These are phyloP conservation scores for Eupithecia pulchellata DNA, from an alignment of 2,888 invertebrate species.

Conservation along the genomic window DNA sequence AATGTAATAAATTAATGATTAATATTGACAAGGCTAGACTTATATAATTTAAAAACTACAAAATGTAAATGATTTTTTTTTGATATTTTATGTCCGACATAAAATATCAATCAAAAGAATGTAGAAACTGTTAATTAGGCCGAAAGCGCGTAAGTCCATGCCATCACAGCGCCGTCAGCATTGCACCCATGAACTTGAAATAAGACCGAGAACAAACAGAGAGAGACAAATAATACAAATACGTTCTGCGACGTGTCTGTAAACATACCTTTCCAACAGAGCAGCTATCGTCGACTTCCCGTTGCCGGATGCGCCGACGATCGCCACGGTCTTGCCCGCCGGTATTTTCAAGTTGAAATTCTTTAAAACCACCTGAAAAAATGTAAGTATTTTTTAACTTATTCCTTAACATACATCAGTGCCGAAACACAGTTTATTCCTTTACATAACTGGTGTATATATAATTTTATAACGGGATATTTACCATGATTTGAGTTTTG, in stretches of 20 bases:
- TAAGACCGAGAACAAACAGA: too few relatives aligned
- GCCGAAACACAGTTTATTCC: too few relatives aligned
- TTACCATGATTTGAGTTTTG: too few relatives aligned
- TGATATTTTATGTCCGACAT: too few relatives aligned
- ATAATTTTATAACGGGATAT: too few relatives aligned
- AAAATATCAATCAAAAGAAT: too few relatives aligned
- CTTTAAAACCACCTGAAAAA: constrained; percentile 89
- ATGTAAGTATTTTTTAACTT: not conserved
- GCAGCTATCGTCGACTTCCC: constrained; percentile 97
- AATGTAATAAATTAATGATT: too few relatives aligned
- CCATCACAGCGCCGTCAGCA: not conserved
- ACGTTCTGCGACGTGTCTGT: not conserved
- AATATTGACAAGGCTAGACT: too few relatives aligned
- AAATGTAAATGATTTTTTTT: too few relatives aligned
- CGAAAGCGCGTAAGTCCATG: not conserved
- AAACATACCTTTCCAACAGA: constrained; percentile 92
- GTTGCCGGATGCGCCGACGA: constrained; percentile 97
- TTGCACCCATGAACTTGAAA: not conserved
- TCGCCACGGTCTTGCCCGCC: constrained; percentile 95
- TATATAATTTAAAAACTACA: too few relatives aligned
- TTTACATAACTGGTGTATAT: too few relatives aligned
- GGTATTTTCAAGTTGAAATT: constrained; percentile 93
- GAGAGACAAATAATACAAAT: not conserved
- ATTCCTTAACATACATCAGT: not conserved
- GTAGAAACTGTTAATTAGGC: too few relatives aligned